Percentiles rank a stretch among this genome's conserved stretches.
Evolutionary conservation across 2,888 invertebrate species (phyloP).

Genomic region (Automeris io): DNA sequence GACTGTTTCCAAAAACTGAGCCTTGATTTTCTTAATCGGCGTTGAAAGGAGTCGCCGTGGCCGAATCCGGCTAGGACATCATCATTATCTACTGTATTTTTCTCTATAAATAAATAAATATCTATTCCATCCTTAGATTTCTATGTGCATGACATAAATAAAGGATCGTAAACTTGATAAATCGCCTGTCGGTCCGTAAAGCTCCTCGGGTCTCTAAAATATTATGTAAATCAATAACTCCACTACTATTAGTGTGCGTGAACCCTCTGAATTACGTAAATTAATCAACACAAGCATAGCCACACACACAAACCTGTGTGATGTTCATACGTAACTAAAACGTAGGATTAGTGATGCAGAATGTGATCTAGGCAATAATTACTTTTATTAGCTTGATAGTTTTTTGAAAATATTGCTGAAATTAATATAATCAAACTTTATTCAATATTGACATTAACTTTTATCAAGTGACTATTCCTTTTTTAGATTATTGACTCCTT

Average conservation of each 20-base stretch:
- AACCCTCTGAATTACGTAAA: slow-evolving; percentile 36
- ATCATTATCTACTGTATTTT: too few relatives aligned
- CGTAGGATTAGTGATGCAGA: background rate
- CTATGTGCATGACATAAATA: background rate
- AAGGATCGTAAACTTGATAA: background rate
- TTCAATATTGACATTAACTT: too few relatives aligned
- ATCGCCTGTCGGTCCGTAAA: slow-evolving; percentile 3
- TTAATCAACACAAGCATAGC: slow-evolving; percentile 37
- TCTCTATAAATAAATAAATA: background rate
- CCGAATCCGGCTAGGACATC: too few relatives aligned
- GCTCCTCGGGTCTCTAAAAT: background rate
- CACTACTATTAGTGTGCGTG: slow-evolving; percentile 27
- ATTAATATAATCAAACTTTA: too few relatives aligned
- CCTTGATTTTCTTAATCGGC: too few relatives aligned
- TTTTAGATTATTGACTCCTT: too few relatives aligned
- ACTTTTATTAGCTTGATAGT: too few relatives aligned
- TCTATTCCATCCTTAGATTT: background rate
- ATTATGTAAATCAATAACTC: slow-evolving; percentile 31
- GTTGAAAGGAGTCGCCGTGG: too few relatives aligned
- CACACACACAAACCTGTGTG: slow-evolving; percentile 14
- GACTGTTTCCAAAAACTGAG: too few relatives aligned
- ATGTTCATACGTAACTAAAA: too few relatives aligned
- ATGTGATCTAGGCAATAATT: background rate
- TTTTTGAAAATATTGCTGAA: too few relatives aligned
- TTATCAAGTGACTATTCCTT: too few relatives aligned